A percentile compares a stretch with the other conserved stretches of the same genome.
Evolutionary conservation across 2,113 vertebrate genomes (phyloP).

Genomic region (Alectura lathami): DNA sequence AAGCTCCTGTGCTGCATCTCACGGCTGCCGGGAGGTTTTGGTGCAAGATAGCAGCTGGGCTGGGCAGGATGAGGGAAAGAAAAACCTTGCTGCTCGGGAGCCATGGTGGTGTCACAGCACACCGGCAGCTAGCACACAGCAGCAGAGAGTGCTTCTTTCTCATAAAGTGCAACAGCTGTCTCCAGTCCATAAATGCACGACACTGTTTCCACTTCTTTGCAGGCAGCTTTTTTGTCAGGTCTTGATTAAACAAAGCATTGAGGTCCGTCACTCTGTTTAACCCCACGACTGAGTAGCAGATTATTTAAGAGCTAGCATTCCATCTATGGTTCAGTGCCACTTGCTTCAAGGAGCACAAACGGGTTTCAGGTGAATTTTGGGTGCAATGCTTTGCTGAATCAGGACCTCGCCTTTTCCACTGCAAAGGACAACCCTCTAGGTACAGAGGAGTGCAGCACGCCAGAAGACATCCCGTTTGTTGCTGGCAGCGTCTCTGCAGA

Average conservation of each 20-base stretch:
- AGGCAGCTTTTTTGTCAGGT: not conserved
- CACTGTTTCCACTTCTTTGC: not conserved
- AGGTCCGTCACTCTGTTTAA: not conserved
- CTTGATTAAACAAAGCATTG: not conserved
- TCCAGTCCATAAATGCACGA: not conserved
- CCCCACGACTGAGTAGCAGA: not conserved
- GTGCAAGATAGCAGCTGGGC: not conserved
- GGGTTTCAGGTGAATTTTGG: not conserved
- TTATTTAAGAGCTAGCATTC: not conserved
- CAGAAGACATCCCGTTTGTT: not conserved
- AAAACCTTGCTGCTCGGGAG: not conserved
- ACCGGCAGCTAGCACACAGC: accelerated
- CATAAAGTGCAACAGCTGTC: no score
- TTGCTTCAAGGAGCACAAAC: not conserved
- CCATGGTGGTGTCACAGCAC: not conserved
- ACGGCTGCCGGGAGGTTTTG: not conserved
- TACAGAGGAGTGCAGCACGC: not conserved
- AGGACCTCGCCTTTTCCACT: not conserved
- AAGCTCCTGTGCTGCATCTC: not conserved
- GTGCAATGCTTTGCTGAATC: not conserved
- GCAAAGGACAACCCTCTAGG: not conserved
- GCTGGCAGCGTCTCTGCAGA: not conserved
- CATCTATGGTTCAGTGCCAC: not conserved
- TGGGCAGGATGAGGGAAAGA: not conserved
- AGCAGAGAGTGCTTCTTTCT: no score